Evolutionary conservation across 1,140 invertebrate genomes (phyloP), one percentile per base, ranked within the genome.

Genomic region (Papilio dardanus): DNA sequence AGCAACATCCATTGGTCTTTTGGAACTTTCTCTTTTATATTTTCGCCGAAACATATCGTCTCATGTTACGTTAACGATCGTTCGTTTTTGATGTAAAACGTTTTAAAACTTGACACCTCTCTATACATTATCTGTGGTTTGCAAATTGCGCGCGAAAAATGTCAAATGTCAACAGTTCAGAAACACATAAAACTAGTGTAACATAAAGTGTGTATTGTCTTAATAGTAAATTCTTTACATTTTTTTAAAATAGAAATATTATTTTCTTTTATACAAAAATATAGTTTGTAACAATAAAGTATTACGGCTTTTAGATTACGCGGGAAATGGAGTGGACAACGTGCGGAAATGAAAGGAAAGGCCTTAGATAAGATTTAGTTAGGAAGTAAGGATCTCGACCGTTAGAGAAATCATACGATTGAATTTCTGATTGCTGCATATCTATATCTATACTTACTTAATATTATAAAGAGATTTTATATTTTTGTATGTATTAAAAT

Each of bases 301-400:
- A 30, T 28, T 62, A 62, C 10, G 14, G 33, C 30, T 33, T 67
- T 67, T n/a, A 35, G 65, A 31, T 35, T 67, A 67, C 19, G 65
- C 35, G 33, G 65, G 65, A 67, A 67, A 67, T 8, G n/a, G 2
- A 35, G 3, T 16, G 19, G 12, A 67, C 65, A 67, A 33, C 67
- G 8, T 1, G 8, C 31, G 67, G 67, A 69, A 69, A 69, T 69
- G 67, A 69, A 69, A 69, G 67, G 35, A 21, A 69, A 69, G 35
- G 7, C 21, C 33, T 69, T 19, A 69, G 31, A 69, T 69, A 69
- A 69, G 67, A 21, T 35, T 40, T 69, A 69, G n/a, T 37, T 10
- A 68, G 33, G 67, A 69, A 69, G 33, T 69, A 69, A 69, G n/a
- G 33, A 35, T 35, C 21, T 66, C 65, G 24, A 28, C 21, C 54